Conservation (phyloP, 2,797 vertebrate genomes). For the Strix occidentalis region DNA sequence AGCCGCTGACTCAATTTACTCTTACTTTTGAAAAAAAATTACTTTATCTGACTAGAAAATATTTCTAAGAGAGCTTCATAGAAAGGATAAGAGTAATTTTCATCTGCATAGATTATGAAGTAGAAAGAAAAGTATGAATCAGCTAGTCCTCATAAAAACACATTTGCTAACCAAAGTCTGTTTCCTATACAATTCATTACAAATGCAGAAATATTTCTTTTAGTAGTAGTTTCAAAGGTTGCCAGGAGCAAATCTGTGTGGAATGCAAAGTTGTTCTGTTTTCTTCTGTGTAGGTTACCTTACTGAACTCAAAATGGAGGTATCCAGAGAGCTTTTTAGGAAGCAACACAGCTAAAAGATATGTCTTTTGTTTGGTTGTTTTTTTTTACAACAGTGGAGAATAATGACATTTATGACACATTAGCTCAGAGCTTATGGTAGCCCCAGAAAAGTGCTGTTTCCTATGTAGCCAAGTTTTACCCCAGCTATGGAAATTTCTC, state of each 20-base stretch:
- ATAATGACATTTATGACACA: neutral
- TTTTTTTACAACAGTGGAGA: neutral
- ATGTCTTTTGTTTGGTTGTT: neutral
- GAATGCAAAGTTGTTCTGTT: neutral
- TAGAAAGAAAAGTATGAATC: slow-evolving; percentile 26
- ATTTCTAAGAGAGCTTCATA: neutral
- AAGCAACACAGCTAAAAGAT: neutral
- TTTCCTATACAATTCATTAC: slow-evolving; percentile 4
- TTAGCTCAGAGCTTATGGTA: neutral
- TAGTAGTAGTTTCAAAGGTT: neutral
- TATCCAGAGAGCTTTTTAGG: neutral
- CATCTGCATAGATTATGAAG: slow-evolving; percentile 8
- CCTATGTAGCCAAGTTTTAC: neutral
- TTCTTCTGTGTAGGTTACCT: neutral
- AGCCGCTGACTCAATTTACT: neutral
- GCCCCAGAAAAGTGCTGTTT: neutral
- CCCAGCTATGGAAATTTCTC: neutral
- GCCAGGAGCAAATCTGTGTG: slow-evolving; percentile 5
- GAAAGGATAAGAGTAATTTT: slow-evolving; percentile 4
- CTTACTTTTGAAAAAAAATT: neutral
- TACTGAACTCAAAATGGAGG: neutral
- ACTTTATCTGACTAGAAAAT: neutral
- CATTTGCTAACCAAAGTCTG: neutral
- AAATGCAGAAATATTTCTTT: neutral
- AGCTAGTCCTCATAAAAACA: slow-evolving; percentile 15